Conservation (phyloP, 2,888 invertebrate genomes). For the Stenodera caucasica region DNA sequence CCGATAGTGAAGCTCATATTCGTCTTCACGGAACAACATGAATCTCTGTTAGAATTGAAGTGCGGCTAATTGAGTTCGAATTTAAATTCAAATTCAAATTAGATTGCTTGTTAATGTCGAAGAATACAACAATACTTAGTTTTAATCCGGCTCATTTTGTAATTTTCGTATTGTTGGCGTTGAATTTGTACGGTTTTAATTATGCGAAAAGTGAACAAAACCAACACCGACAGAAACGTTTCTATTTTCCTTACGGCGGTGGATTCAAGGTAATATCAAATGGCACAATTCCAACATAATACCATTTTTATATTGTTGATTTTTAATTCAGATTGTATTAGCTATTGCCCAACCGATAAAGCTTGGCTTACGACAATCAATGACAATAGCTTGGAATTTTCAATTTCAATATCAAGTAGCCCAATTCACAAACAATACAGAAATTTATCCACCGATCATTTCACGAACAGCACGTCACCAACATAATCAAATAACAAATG, state of each 20-base stretch:
- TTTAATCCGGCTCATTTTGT: not conserved
- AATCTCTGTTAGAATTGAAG: no score
- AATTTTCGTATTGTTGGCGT: slow-evolving; percentile 10
- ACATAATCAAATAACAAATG: slow-evolving; percentile 33
- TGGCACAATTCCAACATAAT: not conserved
- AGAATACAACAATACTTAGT: not conserved
- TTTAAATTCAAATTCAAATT: not conserved
- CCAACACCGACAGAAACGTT: slow-evolving; percentile 22
- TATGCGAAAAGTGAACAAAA: slow-evolving; percentile 3
- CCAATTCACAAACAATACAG: slow-evolving; percentile 40
- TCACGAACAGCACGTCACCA: slow-evolving; percentile 37
- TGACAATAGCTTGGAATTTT: slow-evolving; percentile 64
- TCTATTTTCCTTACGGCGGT: slow-evolving; percentile 42
- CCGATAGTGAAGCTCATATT: no score
- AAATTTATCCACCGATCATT: slow-evolving; percentile 46
- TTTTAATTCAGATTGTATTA: slow-evolving; percentile 60
- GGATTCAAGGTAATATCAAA: slow-evolving; percentile 42
- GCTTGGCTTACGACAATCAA: slow-evolving; percentile 57
- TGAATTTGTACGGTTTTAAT: slow-evolving; percentile 6
- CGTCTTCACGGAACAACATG: no score
- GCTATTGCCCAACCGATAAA: slow-evolving; percentile 63
- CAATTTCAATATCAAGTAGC: slow-evolving; percentile 64
- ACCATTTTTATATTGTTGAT: not conserved
- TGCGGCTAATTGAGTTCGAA: no score
- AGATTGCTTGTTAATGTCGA: not conserved